Percentiles rank a stretch among this genome's conserved stretches.
Evolutionary conservation across 2,888 invertebrate species (phyloP).

Genomic region (Aphrophora alni): DNA sequence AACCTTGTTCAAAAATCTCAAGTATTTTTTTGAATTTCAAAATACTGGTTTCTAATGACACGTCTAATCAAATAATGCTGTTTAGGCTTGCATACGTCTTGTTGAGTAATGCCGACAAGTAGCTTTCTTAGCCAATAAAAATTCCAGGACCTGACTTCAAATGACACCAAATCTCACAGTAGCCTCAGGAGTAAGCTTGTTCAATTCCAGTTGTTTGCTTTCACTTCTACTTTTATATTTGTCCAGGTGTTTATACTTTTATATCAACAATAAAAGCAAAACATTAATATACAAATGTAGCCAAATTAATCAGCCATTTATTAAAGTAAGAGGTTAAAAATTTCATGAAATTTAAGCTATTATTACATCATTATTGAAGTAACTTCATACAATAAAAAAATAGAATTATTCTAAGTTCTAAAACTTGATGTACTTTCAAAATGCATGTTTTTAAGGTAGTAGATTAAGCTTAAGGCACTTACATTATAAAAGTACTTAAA

Average conservation of each 20-base stretch:
- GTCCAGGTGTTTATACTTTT: background rate
- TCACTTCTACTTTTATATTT: background rate
- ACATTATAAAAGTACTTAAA: too few relatives aligned
- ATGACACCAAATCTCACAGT: background rate
- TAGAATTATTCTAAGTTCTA: too few relatives aligned
- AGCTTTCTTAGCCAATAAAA: constrained; percentile 4
- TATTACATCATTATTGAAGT: too few relatives aligned
- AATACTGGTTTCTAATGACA: constrained; percentile 2
- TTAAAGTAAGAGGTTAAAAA: too few relatives aligned
- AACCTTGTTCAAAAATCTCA: background rate
- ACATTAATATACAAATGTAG: too few relatives aligned
- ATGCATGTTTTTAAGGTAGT: too few relatives aligned
- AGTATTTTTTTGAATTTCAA: background rate
- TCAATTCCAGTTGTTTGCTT: background rate
- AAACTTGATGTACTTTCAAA: too few relatives aligned
- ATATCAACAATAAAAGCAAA: too few relatives aligned
- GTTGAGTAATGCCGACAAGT: background rate
- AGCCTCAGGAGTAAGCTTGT: background rate
- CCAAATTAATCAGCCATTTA: too few relatives aligned
- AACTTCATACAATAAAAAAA: too few relatives aligned
- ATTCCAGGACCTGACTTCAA: background rate
- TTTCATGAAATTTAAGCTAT: too few relatives aligned
- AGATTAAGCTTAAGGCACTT: too few relatives aligned
- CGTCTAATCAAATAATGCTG: background rate
- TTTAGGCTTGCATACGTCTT: background rate